Evolutionary conservation across 2,888 invertebrate genomes (phyloP), one percentile per base, ranked within the genome.

Genomic region (Cactoblastis cactorum): DNA sequence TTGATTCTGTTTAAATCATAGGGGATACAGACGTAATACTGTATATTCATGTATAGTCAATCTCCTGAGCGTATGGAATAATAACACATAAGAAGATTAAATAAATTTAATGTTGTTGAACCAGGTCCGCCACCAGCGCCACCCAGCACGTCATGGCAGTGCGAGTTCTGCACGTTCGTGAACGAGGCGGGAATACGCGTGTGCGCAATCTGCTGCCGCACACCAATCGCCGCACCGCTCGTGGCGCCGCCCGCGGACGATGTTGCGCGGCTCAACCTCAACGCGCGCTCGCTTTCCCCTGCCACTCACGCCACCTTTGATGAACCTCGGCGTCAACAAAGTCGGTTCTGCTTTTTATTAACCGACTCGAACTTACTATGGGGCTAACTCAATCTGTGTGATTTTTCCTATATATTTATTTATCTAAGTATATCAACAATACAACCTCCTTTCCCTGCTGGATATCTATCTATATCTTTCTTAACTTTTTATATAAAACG

Each of bases 151-250:
- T 86, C 92, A 50, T 97, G 97, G 97, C 93, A 95, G 58, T 97
- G 97, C 76, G 95, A 96, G 69, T 96, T 96, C 69, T 97, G 97
- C 73, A 97, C 97, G 0, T 97, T 94, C 73, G 94, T 96, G 2
- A 97, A 97, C 73, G 94, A 95, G 54, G 86, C 94, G 0, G 94
- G 94, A 15, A 92, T 93, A 0, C 93, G 94, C 62, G 95, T 97
- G 34, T 97, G 97, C 71, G 91, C 92, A 11, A 93, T 97, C 47
- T 97, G 97, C 73, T 97, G 97, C 70, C 96, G 96, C 73, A 97
- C 97, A 0, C 92, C 93, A 0, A 91, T 91, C 9, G 72, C 79
- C 8, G 77, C 73, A 35, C 77, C 88, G 8, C 68, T 65, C 51
- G 59, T 73, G 12, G 58, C 80, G 35, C 53, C 55, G 33, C 59